Percentiles rank a stretch among this genome's conserved stretches.
Evolutionary conservation across 1,140 invertebrate species (phyloP).

Genomic region (Lucilia cuprina): DNA sequence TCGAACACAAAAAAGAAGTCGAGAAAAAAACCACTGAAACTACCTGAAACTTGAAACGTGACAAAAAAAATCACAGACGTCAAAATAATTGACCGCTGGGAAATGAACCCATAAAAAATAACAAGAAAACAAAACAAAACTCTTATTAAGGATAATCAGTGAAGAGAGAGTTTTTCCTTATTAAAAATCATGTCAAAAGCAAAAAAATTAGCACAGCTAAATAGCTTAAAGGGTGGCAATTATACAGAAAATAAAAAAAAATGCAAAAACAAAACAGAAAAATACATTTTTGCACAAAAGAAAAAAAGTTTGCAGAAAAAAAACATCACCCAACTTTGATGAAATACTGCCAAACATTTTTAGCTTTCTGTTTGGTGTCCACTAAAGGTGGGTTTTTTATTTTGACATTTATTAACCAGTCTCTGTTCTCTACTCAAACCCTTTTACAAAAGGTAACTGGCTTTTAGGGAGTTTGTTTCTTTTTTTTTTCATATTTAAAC

Average conservation of each 20-base stretch:
- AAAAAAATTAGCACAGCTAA: not conserved
- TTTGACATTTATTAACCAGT: conserved; percentile 38
- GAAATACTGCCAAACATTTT: conserved; percentile 28
- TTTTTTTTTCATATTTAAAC: not conserved
- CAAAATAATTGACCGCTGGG: conserved; percentile 60
- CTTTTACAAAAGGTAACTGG: not conserved
- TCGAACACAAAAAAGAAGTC: not conserved
- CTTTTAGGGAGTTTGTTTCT: not conserved
- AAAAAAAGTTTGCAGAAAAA: not conserved
- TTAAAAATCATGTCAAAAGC: conserved; percentile 32
- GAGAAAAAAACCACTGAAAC: conserved; percentile 6
- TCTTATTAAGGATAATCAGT: conserved; percentile 23
- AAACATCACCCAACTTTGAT: not conserved
- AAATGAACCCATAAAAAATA: conserved; percentile 61
- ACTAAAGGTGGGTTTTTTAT: conserved; percentile 24
- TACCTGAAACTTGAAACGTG: conserved; percentile 13
- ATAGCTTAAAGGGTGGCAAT: conserved; percentile 34
- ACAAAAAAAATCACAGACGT: conserved; percentile 55
- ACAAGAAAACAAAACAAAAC: conserved; percentile 46
- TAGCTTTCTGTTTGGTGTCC: not conserved
- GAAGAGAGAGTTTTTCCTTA: conserved; percentile 12
- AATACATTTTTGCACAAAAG: not conserved
- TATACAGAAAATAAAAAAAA: not conserved
- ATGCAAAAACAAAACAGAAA: not conserved
- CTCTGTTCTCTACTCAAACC: not conserved